Conservation (phyloP, 1,140 invertebrate species). For the Micrasema minimum region DNA sequence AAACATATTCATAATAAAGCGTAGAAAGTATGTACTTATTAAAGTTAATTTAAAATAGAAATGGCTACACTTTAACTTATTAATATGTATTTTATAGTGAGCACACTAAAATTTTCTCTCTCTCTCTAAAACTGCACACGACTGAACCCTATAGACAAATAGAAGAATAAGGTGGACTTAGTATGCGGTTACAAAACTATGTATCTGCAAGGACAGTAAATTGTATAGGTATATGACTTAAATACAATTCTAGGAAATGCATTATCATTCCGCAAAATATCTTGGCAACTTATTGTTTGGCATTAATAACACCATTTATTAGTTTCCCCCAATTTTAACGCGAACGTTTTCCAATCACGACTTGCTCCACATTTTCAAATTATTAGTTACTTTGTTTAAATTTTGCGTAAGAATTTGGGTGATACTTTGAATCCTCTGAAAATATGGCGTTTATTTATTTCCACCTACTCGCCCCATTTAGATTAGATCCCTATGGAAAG, state of each 20-base stretch:
- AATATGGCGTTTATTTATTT: too few species aligned
- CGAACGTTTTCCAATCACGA: slow-evolving; percentile 8
- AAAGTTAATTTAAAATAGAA: too few species aligned
- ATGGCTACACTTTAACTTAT: too few species aligned
- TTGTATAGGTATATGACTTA: neutral
- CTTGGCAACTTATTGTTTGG: neutral
- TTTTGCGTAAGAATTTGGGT: too few species aligned
- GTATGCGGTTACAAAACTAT: neutral
- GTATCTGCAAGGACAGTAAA: slow-evolving; percentile 18
- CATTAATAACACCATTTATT: slow-evolving; percentile 2
- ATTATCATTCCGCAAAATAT: slow-evolving; percentile 9
- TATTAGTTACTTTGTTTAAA: too few species aligned
- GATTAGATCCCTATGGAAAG: too few species aligned
- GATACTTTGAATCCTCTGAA: too few species aligned
- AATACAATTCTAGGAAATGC: slow-evolving; percentile 21
- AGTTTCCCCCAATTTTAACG: neutral
- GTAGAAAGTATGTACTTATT: too few species aligned
- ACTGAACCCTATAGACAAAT: slow-evolving; percentile 2
- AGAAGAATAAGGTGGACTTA: neutral
- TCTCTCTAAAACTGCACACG: slow-evolving; percentile 18
- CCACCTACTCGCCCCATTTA: too few species aligned
- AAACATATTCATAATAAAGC: too few species aligned
- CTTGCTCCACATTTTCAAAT: slow-evolving; percentile 3
- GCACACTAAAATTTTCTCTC: neutral
- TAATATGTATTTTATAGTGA: too few species aligned